These are phyloP conservation scores for Drosophila demipolita DNA, from an alignment of 2,888 invertebrate genomes.

Conservation along the genomic window DNA sequence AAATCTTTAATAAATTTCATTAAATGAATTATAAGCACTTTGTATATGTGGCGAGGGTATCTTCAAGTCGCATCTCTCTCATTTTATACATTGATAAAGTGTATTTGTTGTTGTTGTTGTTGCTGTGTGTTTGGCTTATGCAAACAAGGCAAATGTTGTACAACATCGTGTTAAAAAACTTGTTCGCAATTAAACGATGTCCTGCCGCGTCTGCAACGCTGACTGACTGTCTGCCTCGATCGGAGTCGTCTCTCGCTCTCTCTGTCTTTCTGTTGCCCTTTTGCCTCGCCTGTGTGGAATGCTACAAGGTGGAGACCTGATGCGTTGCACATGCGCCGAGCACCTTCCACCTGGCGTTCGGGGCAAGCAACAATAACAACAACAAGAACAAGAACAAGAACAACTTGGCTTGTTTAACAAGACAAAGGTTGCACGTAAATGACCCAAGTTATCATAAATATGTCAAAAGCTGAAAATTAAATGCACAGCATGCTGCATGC, in stretches of 20 bases:
- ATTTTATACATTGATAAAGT: neutral
- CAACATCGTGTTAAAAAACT: conserved; percentile 84
- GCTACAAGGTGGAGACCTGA: conserved; percentile 43
- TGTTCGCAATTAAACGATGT: conserved; percentile 85
- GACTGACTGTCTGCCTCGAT: conserved; percentile 72
- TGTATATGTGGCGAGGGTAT: conserved; percentile 9
- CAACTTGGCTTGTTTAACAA: conserved; percentile 55
- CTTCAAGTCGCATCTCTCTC: neutral
- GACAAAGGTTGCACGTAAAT: conserved; percentile 84
- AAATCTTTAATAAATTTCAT: neutral
- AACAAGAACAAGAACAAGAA: conserved; percentile 22
- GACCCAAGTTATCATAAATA: conserved; percentile 85
- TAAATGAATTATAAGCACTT: neutral
- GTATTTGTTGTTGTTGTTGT: conserved; percentile 1
- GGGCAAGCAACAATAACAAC: conserved; percentile 21
- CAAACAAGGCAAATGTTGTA: conserved; percentile 77
- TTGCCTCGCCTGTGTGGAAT: conserved; percentile 30
- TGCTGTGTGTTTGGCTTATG: conserved; percentile 53
- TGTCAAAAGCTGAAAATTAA: conserved; percentile 84
- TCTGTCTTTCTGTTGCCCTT: conserved; percentile 3
- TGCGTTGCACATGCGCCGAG: conserved; percentile 56
- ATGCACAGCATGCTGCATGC: conserved; percentile 78
- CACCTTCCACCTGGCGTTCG: conserved; percentile 81
- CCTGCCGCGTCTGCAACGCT: conserved; percentile 79
- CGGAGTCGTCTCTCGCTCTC: conserved; percentile 15